Evolutionary conservation across 2,797 vertebrate genomes (phyloP).

Genomic region (Hemibagrus guttatus): DNA sequence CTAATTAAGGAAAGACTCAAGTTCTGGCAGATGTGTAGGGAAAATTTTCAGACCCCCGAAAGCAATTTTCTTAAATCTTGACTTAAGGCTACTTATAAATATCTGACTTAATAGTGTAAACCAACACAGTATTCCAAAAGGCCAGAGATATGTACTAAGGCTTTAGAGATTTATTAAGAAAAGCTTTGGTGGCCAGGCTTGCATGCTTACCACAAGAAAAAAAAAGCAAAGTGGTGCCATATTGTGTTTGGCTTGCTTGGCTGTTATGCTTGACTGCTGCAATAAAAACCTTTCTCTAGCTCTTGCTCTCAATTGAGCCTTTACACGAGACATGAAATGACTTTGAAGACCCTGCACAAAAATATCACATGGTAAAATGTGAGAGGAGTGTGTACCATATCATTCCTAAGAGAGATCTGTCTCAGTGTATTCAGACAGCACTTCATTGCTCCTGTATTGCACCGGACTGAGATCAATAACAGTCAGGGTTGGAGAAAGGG

Average conservation of each 20-base stretch:
- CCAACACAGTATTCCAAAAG: slow-evolving; percentile 54
- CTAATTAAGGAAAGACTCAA: slow-evolving; percentile 61
- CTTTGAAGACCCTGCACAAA: slow-evolving; percentile 34
- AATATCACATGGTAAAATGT: slow-evolving; percentile 36
- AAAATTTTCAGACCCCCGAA: slow-evolving; percentile 56
- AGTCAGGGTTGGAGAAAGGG: slow-evolving; percentile 49
- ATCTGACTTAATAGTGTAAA: slow-evolving; percentile 69
- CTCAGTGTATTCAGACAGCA: slow-evolving; percentile 38
- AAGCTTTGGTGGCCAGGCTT: slow-evolving; percentile 26
- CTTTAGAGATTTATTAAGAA: slow-evolving; percentile 51
- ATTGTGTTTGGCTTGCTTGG: slow-evolving; percentile 40
- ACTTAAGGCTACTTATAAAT: slow-evolving; percentile 63
- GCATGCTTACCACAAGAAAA: slow-evolving; percentile 22
- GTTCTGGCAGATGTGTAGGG: slow-evolving; percentile 55
- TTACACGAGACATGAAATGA: slow-evolving; percentile 33
- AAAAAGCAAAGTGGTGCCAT: slow-evolving; percentile 27
- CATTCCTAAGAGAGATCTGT: slow-evolving; percentile 41
- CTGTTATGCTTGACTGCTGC: slow-evolving; percentile 30
- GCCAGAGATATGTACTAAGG: slow-evolving; percentile 55
- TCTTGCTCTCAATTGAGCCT: slow-evolving; percentile 29
- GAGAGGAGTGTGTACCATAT: slow-evolving; percentile 31
- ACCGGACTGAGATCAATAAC: slow-evolving; percentile 55
- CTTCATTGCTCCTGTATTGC: slow-evolving; percentile 49
- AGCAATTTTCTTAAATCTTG: slow-evolving; percentile 62
- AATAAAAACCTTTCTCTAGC: slow-evolving; percentile 36